Base-by-base conservation (phyloP, 2,888 invertebrate genomes). In the Drosophila robusta region DNA sequence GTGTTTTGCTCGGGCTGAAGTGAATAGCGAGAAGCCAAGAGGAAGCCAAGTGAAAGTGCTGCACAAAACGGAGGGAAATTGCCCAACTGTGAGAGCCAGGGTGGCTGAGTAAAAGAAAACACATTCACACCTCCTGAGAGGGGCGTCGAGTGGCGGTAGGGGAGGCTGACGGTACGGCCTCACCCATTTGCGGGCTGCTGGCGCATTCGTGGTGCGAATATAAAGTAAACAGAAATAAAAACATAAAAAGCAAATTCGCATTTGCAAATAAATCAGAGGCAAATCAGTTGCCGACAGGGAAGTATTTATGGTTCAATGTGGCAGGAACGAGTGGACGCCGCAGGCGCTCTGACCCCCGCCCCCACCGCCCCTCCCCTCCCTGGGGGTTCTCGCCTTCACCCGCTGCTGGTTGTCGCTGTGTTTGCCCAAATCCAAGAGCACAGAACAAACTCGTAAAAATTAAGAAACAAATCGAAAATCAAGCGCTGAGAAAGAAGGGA, bases 381-480 rank as follows among this genome's bases (percentile, higher is more conserved):
- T 34, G 54, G 75, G 71, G 71, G 64, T 73, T 64, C 50, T 6
- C 44, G 7, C 36, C 34, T 42, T 38, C 45, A 22, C 18, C 36
- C 38, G 9, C 11, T 39, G 22, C 41, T 11, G 22, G 34, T 44
- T 46, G 61, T 46, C 44, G 46, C 49, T 41, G 41, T 85, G 68
- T 79, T 83, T 79, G 72, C 65, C 36, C 55, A 68, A 64, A 70
- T 67, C 66, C 75, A 73, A 67, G 62, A 73, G 82, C 75, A 71
- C 65, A 75, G 87, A 87, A 89, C 88, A 89, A 86, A 86, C 87
- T 87, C 88, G 80, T 83, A 70, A 83, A 86, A 86, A 86, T 86
- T 86, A 86, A 86, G 85, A 89, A 86, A 86, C 85, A 86, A 86
- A 86, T 86, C 85, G 88, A 89, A 89, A 86, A 86, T 87, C 89